These are phyloP conservation scores for Drosophila seclusa DNA, from an alignment of 2,888 invertebrate genomes.

Conservation along the genomic window DNA sequence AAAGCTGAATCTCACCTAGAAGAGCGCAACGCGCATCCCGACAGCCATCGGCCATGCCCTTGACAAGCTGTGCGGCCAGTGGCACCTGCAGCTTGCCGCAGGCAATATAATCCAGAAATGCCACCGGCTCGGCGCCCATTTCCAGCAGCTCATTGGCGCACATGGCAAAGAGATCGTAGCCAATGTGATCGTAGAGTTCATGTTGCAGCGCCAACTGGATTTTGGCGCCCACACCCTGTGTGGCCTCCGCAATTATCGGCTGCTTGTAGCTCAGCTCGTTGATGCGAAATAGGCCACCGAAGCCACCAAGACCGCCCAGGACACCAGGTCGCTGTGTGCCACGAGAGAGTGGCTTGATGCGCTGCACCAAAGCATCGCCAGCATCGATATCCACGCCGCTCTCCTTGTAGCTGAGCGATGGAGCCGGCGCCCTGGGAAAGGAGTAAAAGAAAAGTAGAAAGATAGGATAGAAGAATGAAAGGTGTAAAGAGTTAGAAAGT, in stretches of 20 bases:
- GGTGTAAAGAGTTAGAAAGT: neutral
- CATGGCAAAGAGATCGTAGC: constrained; percentile 98
- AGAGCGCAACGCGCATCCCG: constrained; percentile 93
- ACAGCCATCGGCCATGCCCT: constrained; percentile 96
- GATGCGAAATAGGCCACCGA: constrained; percentile 96
- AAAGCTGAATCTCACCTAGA: constrained; percentile 87
- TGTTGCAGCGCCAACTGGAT: constrained; percentile 94
- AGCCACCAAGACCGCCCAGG: constrained; percentile 94
- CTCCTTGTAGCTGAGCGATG: constrained; percentile 91
- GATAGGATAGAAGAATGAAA: neutral
- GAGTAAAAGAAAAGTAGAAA: neutral
- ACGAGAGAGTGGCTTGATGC: constrained; percentile 92
- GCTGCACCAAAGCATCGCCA: constrained; percentile 93
- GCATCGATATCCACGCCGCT: constrained; percentile 97
- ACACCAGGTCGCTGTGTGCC: constrained; percentile 92
- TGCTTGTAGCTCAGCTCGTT: constrained; percentile 89
- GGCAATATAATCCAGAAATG: constrained; percentile 98
- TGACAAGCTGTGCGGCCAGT: constrained; percentile 91
- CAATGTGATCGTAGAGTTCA: constrained; percentile 92
- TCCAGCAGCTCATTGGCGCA: constrained; percentile 98
- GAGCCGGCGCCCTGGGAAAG: constrained; percentile 11
- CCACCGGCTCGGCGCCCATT: constrained; percentile 97
- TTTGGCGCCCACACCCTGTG: constrained; percentile 99
- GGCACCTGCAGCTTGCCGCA: constrained; percentile 93
- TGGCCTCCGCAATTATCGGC: constrained; percentile 96